A percentile compares a stretch with the other conserved stretches of the same genome.
Conservation (phyloP, 2,888 invertebrate genomes). For the Lasioglossum lativentre region DNA sequence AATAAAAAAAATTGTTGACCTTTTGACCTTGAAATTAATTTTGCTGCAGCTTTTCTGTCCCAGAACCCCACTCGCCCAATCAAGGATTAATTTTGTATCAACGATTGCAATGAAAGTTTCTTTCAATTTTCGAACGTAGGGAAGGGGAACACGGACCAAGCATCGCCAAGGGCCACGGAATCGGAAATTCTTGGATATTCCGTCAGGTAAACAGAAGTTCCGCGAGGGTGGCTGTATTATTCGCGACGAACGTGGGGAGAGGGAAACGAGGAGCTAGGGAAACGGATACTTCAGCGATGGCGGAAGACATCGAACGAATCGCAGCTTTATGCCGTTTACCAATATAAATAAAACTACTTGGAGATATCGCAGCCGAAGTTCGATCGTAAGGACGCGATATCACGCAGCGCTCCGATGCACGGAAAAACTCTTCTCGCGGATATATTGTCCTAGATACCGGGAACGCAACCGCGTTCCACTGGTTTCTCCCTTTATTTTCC, state of each 20-base stretch:
- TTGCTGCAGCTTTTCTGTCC: too few species aligned
- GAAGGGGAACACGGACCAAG: background rate
- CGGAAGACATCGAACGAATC: conserved; percentile 48
- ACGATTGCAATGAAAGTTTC: background rate
- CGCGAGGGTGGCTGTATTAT: conserved; percentile 47
- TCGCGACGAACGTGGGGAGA: conserved; percentile 16
- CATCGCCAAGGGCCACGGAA: background rate
- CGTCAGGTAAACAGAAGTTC: conserved; percentile 33
- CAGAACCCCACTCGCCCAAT: background rate
- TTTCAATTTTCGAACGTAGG: background rate
- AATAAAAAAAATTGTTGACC: too few species aligned
- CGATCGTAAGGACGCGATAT: conserved; percentile 53
- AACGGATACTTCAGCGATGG: conserved; percentile 42
- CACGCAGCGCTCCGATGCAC: background rate
- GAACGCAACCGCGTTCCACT: conserved; percentile 13
- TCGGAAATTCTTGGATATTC: conserved; percentile 10
- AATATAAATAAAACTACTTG: conserved; percentile 62
- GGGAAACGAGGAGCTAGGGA: background rate
- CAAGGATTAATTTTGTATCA: background rate
- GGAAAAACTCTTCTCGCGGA: conserved; percentile 33
- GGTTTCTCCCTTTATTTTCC: conserved; percentile 3
- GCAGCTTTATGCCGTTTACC: conserved; percentile 40
- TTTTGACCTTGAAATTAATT: too few species aligned
- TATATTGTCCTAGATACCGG: conserved; percentile 42
- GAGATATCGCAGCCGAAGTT: conserved; percentile 39